phyloP scores from a whole-genome alignment of 30 jellyfish, hydroid and myxozoan species.

The Phacellophora camtschatica region DNA sequence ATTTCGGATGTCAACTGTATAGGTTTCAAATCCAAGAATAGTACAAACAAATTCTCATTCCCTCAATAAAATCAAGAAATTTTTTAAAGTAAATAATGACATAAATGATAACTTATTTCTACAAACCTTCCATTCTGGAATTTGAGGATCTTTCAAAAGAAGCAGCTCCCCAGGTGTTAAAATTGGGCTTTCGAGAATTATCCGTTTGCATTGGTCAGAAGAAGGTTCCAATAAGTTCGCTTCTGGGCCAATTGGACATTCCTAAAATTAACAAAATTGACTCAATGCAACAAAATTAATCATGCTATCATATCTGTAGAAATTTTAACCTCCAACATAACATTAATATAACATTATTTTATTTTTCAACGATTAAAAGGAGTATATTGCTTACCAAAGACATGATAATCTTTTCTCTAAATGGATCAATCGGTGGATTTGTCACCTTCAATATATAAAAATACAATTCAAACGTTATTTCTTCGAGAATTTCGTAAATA shows the following conservation, averaged over 20 bases:
- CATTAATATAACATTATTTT: no score
- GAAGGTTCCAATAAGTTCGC: slow-evolving; percentile 58
- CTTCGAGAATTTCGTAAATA: no score
- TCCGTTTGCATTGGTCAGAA: slow-evolving; percentile 64
- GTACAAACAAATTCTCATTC: no score
- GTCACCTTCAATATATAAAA: slow-evolving; percentile 63
- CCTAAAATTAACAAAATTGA: slow-evolving; percentile 12
- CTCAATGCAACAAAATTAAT: no score
- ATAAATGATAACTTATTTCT: not conserved
- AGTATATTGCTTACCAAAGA: slow-evolving; percentile 49
- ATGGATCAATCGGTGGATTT: slow-evolving; percentile 79
- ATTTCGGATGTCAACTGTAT: no score
- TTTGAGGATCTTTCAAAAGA: slow-evolving; percentile 7
- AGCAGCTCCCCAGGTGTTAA: slow-evolving; percentile 54
- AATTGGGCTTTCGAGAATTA: slow-evolving; percentile 53
- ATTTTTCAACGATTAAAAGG: no score
- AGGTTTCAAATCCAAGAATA: no score
- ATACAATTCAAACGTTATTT: no score
- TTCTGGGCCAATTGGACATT: slow-evolving; percentile 79
- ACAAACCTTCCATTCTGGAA: slow-evolving; percentile 56
- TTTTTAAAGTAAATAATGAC: not conserved
- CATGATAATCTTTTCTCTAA: slow-evolving; percentile 75
- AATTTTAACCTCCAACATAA: no score
- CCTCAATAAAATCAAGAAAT: no score
- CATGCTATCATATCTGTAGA: no score